Conservation (phyloP, 2,113 vertebrate species). For the Tenrec ecaudatus region DNA sequence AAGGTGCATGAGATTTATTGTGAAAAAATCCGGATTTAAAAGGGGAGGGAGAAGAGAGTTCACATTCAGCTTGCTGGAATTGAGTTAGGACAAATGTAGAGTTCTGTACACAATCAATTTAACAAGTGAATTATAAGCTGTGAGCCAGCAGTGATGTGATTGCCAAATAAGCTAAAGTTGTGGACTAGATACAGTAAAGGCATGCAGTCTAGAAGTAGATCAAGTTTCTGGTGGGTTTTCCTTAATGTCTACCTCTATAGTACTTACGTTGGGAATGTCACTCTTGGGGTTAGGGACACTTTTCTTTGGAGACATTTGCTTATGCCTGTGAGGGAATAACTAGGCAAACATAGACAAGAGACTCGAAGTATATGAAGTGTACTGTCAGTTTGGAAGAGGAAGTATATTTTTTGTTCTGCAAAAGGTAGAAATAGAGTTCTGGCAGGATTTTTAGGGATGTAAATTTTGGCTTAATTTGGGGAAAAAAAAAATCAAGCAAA, state of each 20-base stretch:
- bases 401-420: background rate
- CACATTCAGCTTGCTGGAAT: conserved; percentile 17
- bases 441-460: background rate
- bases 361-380: conserved; percentile 26
- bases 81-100: background rate
- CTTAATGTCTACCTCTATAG: background rate
- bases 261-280: conserved; percentile 45
- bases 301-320: background rate
- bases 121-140: background rate
- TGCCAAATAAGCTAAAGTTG: conserved; percentile 34
- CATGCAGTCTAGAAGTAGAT: conserved; percentile 6
- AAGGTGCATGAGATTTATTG: background rate
- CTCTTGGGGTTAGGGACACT: background rate
- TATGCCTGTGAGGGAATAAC: background rate
- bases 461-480: background rate
- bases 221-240: conserved; percentile 21
- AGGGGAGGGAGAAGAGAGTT: background rate
- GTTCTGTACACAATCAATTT: background rate
- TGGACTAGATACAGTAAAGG: background rate
- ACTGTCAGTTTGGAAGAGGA: conserved; percentile 25
- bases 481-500: too few species aligned
- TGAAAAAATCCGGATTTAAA: background rate
- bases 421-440: background rate
- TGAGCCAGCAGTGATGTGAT: conserved; percentile 1
- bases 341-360: conserved; percentile 14